Evolutionary conservation across 2,113 vertebrate species (phyloP).

Genomic region (Kryptolebias marmoratus): DNA sequence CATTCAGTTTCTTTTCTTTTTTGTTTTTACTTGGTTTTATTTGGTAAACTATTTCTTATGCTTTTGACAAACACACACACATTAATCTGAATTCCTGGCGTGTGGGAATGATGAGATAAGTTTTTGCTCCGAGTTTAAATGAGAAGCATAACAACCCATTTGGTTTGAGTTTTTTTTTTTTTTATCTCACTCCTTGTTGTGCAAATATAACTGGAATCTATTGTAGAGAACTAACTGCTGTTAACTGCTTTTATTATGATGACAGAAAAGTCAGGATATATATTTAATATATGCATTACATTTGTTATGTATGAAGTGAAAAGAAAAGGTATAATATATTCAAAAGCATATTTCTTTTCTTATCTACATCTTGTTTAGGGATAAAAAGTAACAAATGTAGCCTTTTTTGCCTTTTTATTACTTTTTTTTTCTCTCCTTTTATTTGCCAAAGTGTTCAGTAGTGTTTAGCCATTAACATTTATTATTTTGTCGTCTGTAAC

Average conservation of each 20-base stretch:
- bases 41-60: no score
- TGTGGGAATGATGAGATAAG: slow-evolving; percentile 8
- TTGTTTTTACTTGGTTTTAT: background rate
- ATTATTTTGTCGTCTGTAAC: slow-evolving; percentile 45
- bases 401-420: slow-evolving; percentile 2
- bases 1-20: background rate
- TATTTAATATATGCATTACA: slow-evolving; percentile 85
- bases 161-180: slow-evolving; percentile 6
- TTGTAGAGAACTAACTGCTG: slow-evolving; percentile 52
- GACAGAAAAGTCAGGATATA: slow-evolving; percentile 77
- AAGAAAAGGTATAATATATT: slow-evolving; percentile 86
- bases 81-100: slow-evolving; percentile 1
- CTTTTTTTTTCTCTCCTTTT: slow-evolving; percentile 11
- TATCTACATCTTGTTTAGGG: slow-evolving; percentile 71
- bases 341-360: slow-evolving; percentile 73
- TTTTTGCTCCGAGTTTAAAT: slow-evolving; percentile 9
- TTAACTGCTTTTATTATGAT: slow-evolving; percentile 61
- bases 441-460: slow-evolving; percentile 75
- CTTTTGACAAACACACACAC: no score
- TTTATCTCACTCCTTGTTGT: slow-evolving; percentile 25
- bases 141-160: background rate
- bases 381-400: slow-evolving; percentile 66
- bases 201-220: slow-evolving; percentile 55
- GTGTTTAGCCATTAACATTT: slow-evolving; percentile 58
- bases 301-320: slow-evolving; percentile 81